Conservation (phyloP, 1,140 invertebrate genomes). For the Charaxes varanes region DNA sequence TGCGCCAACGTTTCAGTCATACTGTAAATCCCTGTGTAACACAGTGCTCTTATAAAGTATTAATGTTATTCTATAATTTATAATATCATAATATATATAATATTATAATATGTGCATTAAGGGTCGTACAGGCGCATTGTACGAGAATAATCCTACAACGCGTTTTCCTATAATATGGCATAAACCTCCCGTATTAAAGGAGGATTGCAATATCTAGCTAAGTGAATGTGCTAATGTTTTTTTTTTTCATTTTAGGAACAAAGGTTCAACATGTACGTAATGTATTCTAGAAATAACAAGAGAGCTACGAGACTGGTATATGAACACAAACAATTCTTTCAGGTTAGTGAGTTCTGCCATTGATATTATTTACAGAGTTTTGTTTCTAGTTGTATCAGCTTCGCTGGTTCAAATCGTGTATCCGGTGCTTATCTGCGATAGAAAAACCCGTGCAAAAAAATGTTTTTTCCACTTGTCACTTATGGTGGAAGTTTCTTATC, state of each 20-base stretch:
- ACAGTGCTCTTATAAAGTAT: too few relatives aligned
- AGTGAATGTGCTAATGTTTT: neutral
- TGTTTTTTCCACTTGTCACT: neutral
- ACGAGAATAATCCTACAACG: too few relatives aligned
- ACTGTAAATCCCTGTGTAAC: too few relatives aligned
- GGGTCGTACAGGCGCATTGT: too few relatives aligned
- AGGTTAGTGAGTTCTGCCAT: constrained; percentile 36
- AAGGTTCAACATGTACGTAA: constrained; percentile 70
- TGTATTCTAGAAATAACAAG: constrained; percentile 73
- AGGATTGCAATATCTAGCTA: too few relatives aligned
- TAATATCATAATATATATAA: too few relatives aligned
- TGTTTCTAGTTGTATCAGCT: neutral
- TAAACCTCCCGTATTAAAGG: too few relatives aligned
- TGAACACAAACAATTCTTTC: constrained; percentile 64
- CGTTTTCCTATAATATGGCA: too few relatives aligned
- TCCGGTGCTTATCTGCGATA: constrained; percentile 1
- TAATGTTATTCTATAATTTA: too few relatives aligned
- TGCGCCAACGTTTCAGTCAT: too few relatives aligned
- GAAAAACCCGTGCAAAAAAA: neutral
- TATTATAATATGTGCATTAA: too few relatives aligned
- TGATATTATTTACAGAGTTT: neutral
- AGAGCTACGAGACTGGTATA: constrained; percentile 65
- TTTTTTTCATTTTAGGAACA: constrained; percentile 44
- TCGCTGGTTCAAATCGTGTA: neutral
- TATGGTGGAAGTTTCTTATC: neutral